phyloP scores from a whole-genome alignment of 2,113 vertebrate species.

The Dryoscopus gambensis region DNA sequence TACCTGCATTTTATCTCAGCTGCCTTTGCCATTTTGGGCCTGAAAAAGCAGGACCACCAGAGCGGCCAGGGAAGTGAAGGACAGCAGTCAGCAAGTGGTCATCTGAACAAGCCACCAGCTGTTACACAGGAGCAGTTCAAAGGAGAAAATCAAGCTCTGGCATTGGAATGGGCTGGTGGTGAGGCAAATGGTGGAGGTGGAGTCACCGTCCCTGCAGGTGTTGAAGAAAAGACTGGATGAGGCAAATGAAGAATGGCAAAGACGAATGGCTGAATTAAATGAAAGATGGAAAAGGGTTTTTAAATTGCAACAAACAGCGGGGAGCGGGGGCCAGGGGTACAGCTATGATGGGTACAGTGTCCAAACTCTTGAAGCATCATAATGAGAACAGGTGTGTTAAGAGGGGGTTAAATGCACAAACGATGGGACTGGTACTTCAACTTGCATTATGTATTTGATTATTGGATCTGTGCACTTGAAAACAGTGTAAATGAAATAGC shows the following conservation, averaged over 20 bases:
- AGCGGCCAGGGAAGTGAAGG: neutral
- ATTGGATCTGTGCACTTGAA: neutral
- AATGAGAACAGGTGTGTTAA: neutral
- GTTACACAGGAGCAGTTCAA: neutral
- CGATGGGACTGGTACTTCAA: accelerated
- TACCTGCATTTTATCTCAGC: neutral
- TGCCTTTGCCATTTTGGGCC: neutral
- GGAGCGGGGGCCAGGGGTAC: neutral
- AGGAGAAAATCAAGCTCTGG: neutral
- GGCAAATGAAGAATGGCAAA: neutral
- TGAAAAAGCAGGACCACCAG: neutral
- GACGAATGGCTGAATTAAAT: neutral
- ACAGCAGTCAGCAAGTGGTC: neutral
- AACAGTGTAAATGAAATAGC: neutral
- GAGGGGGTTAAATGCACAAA: neutral
- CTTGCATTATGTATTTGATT: neutral
- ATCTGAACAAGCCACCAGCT: neutral
- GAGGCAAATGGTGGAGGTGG: neutral
- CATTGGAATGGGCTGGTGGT: neutral
- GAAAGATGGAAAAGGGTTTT: neutral
- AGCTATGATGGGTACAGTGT: neutral
- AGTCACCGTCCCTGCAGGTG: neutral
- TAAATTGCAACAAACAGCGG: neutral
- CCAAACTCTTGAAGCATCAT: neutral
- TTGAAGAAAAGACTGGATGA: neutral